Base-by-base conservation (phyloP, 2,113 vertebrate species). In the Neogale vison region DNA sequence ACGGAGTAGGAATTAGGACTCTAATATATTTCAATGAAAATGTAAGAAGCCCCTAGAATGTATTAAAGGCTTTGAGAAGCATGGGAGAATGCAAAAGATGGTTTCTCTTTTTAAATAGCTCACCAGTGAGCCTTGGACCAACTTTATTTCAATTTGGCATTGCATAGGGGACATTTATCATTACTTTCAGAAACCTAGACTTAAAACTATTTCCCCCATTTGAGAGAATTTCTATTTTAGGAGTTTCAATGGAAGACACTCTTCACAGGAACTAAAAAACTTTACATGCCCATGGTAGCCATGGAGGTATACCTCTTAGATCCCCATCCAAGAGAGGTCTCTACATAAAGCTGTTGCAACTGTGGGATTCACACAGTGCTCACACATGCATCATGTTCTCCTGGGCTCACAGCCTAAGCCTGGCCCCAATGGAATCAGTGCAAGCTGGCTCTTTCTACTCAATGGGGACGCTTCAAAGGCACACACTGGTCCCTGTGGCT, bases 291-390 rank as follows among this genome's bases (percentile, higher is more conserved):
- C 9, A 3, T 6, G 9, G 3, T 24, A 34, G 6, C 4, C n/a
- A 15, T 0, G 29, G 36, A 89, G 4, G 4, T 20, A 2, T 7
- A 29, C 20, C 11, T 0, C 6, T 39, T 31, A 4, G 21, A 23
- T 29, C 4, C 63, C 67, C 55, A 47, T 7, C 42, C 14, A 18
- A 39, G 3, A 86, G 18, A 13, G 10, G 20, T 7, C 1, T 1
- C 3, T 0, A 36, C 9, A 34, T 24, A 59, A 85, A 61, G 69
- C 63, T 76, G 3, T 21, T 74, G 21, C 12, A 9, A 4, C 7
- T 3, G 0, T 13, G 3, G 17, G 36, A 6, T 42, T 67, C 42
- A 47, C 4, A 34, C 15, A 15, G 6, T 0, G 0, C n/a, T 61
- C 47, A 42, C 8, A 12, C 7, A 8, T 47, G 31, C 17, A 14